Conservation (phyloP, 2,888 invertebrate genomes). For the Epicampocera succincta region DNA sequence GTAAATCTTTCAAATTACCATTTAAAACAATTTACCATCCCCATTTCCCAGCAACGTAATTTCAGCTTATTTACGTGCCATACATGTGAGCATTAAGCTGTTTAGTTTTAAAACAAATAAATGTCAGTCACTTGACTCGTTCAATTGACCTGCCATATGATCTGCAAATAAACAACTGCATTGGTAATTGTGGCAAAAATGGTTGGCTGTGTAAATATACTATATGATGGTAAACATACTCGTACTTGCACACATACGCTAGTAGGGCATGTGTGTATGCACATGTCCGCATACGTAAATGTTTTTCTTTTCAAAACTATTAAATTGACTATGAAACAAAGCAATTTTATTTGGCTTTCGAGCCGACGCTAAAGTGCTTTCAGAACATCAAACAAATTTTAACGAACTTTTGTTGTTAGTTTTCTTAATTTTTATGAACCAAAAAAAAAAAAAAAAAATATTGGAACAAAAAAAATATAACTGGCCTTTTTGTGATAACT, state of each 20-base stretch:
- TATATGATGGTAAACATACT: no score
- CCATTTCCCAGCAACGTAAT: background rate
- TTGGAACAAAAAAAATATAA: background rate
- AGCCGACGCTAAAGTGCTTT: slow-evolving; percentile 19
- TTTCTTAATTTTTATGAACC: background rate
- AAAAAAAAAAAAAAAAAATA: no score
- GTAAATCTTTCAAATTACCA: no score
- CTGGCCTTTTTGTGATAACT: background rate
- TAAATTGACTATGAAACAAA: background rate
- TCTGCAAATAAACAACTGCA: slow-evolving; percentile 67
- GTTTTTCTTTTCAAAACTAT: no score
- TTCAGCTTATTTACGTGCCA: background rate
- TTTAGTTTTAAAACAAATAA: slow-evolving; percentile 54
- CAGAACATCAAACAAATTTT: slow-evolving; percentile 54
- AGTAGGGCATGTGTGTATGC: no score
- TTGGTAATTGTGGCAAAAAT: slow-evolving; percentile 67
- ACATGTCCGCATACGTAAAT: no score
- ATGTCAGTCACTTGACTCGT: slow-evolving; percentile 47
- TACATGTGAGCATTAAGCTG: background rate
- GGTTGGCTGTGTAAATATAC: slow-evolving; percentile 10
- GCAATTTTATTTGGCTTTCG: background rate
- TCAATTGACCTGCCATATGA: slow-evolving; percentile 56
- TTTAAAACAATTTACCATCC: background rate
- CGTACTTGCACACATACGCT: no score
- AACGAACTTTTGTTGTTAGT: slow-evolving; percentile 5